These are phyloP conservation scores for Gnatocerus cornutus DNA, from an alignment of 2,888 invertebrate species.

Conservation along the genomic window DNA sequence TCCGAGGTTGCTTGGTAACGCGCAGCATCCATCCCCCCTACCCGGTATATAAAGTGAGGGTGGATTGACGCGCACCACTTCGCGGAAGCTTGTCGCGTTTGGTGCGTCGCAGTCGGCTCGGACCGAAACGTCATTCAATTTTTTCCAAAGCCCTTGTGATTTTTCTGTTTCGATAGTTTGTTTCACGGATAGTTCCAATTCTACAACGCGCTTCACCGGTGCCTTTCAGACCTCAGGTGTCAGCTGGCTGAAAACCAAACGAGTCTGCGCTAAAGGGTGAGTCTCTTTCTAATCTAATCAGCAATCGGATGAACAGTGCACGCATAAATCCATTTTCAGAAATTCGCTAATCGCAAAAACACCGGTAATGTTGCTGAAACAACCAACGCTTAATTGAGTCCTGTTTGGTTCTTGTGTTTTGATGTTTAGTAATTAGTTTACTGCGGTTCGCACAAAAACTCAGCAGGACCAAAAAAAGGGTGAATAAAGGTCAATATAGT, in stretches of 20 bases:
- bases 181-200: conserved; percentile 30
- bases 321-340: conserved; percentile 33
- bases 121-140: conserved; percentile 32
- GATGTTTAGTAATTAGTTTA: conserved; percentile 3
- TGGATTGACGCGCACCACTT: conserved; percentile 65
- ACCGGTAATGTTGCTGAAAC: neutral
- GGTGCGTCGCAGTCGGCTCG: conserved; percentile 52
- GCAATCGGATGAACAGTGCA: conserved; percentile 34
- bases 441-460: conserved; percentile 9
- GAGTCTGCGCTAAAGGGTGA: conserved; percentile 40
- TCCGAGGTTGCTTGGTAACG: conserved; percentile 70
- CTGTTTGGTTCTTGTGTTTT: neutral
- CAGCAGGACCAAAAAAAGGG: conserved; percentile 13
- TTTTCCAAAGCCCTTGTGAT: conserved; percentile 27
- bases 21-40: conserved; percentile 69
- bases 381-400: conserved; percentile 3
- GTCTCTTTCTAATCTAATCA: conserved; percentile 30
- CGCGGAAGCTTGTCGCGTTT: conserved; percentile 60
- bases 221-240: conserved; percentile 28
- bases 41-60: conserved; percentile 67
- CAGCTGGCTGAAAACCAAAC: conserved; percentile 27
- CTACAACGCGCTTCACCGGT: conserved; percentile 22
- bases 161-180: conserved; percentile 25
- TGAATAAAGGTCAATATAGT: conserved; percentile 33
- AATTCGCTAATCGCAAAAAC: conserved; percentile 2